Percentiles rank a stretch among this genome's conserved stretches.
These are phyloP conservation scores for Choreutis nemorana DNA, from an alignment of 2,888 invertebrate genomes.

Conservation along the genomic window DNA sequence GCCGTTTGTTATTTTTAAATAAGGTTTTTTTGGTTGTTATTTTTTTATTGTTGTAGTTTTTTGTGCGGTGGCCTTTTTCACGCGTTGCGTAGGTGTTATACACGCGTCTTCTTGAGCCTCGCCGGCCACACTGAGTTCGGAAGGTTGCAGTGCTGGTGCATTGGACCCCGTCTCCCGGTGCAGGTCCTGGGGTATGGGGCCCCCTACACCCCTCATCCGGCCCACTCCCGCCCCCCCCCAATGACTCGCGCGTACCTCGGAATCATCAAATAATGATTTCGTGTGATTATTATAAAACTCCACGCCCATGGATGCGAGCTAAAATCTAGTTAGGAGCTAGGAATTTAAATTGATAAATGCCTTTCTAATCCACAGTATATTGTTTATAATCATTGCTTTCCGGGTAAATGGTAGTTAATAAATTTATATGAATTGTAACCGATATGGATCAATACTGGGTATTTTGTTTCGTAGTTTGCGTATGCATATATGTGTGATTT, in stretches of 20 bases:
- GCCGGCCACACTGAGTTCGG: slow-evolving; percentile 61
- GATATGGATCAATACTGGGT: slow-evolving; percentile 31
- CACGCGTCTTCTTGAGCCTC: slow-evolving; percentile 59
- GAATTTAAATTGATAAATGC: not conserved
- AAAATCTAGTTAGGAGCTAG: too few species aligned
- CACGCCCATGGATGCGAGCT: slow-evolving; percentile 7
- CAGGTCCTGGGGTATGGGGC: slow-evolving; percentile 30
- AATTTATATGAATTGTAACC: slow-evolving; percentile 32
- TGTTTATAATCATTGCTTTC: not conserved
- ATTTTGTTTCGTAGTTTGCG: slow-evolving; percentile 11
- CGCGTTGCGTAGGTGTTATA: slow-evolving; percentile 62
- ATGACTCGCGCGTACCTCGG: slow-evolving; percentile 47
- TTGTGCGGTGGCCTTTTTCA: slow-evolving; percentile 38
- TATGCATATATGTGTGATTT: not conserved
- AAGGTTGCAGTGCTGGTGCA: slow-evolving; percentile 51
- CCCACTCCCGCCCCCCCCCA: slow-evolving; percentile 31
- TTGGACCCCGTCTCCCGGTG: slow-evolving; percentile 22
- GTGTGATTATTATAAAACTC: slow-evolving; percentile 58
- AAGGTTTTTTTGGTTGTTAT: slow-evolving; percentile 14
- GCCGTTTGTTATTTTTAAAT: slow-evolving; percentile 32
- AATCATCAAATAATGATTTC: slow-evolving; percentile 67
- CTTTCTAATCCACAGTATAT: not conserved
- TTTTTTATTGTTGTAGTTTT: slow-evolving; percentile 18
- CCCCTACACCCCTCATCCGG: slow-evolving; percentile 20
- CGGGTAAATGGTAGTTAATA: slow-evolving; percentile 25